Evolutionary conservation across 1,140 invertebrate genomes (phyloP), one percentile per base, ranked within the genome.

Genomic region (Ylistrum balloti): DNA sequence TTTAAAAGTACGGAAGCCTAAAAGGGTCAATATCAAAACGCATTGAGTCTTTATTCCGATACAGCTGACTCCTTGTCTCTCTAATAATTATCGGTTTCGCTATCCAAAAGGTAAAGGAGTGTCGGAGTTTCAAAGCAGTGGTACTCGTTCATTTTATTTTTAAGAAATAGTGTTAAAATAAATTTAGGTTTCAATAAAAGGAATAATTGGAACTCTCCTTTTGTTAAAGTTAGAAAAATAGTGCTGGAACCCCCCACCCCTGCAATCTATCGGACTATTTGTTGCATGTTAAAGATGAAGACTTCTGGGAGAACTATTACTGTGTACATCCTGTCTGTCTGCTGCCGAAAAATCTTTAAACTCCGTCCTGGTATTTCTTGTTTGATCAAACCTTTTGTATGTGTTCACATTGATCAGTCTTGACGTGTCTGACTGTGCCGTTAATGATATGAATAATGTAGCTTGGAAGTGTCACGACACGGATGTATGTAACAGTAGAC

Each of bases 381-480:
- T 74, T 74, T 74, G 56, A 74, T 74, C 56, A 28, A 74, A 1
- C 22, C 11, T 28, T 2, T n/a, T 74, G 56, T 74, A 74, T 74
- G 22, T 17, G 56, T 5, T 1, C 22, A 17, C 22, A 74, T 74
- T 74, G 56, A 74, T 74, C 56, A 28, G 11, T 7, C 56, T 1
- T n/a, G 56, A 74, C 56, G 56, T 74, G 56, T 74, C n/a, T 28
- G 56, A 74, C 56, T 74, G 56, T 74, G n/a, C 56, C 17, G 56
- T 74, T 56, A 74, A 74, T 74, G 56, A 74, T 74, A 74, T 74
- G n/a, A 74, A 74, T 74, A 74, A 74, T 74, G 56, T 74, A 74
- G 56, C 28, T 74, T 28, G 28, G 9, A 17, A 28, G 56, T n/a
- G 45, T 15, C 3, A 56, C 20, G 45, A 56, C 35, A 56, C 15